phyloP scores from a whole-genome alignment of 2,888 invertebrate species.

The Andrena trimmerana region DNA sequence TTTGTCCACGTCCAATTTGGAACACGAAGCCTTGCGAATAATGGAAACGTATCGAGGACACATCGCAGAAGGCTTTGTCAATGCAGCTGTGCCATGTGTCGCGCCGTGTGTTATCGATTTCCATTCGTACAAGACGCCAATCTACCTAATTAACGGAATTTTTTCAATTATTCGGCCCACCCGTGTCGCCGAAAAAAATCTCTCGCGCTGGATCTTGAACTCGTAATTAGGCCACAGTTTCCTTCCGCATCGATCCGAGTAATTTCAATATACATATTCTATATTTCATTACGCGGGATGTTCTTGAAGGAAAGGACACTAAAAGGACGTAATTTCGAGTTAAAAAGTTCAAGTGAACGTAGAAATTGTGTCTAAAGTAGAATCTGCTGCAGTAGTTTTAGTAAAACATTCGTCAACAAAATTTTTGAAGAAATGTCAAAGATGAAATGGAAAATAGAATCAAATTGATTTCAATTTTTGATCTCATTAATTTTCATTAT shows the following conservation, averaged over 20 bases:
- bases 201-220: background rate
- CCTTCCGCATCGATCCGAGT: background rate
- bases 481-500: too few relatives aligned
- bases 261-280: background rate
- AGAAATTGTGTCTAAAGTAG: too few relatives aligned
- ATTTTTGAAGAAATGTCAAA: too few relatives aligned
- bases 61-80: conserved; percentile 48
- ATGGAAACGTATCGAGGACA: conserved; percentile 69
- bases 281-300: too few relatives aligned
- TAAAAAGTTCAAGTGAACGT: too few relatives aligned
- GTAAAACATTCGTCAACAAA: too few relatives aligned
- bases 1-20: conserved; percentile 57
- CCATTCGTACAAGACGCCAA: conserved; percentile 20
- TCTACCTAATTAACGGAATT: conserved; percentile 40
- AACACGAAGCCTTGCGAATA: conserved; percentile 59
- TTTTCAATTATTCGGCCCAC: background rate
- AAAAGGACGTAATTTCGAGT: too few relatives aligned
- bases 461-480: too few relatives aligned
- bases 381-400: too few relatives aligned
- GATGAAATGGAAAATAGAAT: too few relatives aligned
- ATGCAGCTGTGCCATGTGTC: conserved; percentile 50
- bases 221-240: background rate
- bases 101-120: conserved; percentile 53
- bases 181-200: background rate
- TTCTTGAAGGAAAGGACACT: too few relatives aligned